Evolutionary conservation across 2,797 vertebrate species (phyloP), one percentile per base, ranked within the genome.

Genomic region (Peromyscus attwateri): DNA sequence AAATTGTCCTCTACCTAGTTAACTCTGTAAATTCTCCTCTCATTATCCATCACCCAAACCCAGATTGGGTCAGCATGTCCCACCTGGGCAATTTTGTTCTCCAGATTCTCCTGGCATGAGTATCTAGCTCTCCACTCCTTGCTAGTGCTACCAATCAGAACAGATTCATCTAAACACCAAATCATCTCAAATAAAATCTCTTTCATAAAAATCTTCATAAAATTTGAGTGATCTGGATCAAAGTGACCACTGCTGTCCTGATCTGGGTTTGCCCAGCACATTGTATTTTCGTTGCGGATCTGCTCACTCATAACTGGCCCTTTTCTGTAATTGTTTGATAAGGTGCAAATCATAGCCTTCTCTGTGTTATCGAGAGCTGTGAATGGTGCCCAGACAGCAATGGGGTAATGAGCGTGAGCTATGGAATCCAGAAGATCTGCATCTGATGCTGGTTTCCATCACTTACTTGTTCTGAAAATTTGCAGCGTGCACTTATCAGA

Each of bases 321-420:
- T 79, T 93, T 76, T 49, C 27, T 49, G 3, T 71, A 75, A 70
- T 1, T 68, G 62, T 40, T 49, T 87, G 16, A 46, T 19, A 11
- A 57, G n/a, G 43, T 19, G 10, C 37, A 55, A 52, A 66, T 34
- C 4, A 34, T 14, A 7, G 13, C 10, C 37, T 57, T 43, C 60
- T 91, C 6, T 23, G 0, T 13, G 13, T 2, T n/a, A 16, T 31
- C 3, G 27, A 43, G 25, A 29, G 17, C 0, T 0, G 3, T 1
- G 14, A n/a, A 85, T 3, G 8, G 25, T 57, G 2, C 7, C 37
- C 43, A 21, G 1, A 0, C 43, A 21, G 0, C 0, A 34, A 17
- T 2, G 10, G 14, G 16, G 19, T 55, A 43, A 79, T 34, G 3
- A 52, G 14, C 1, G 10, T 31, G 34, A 16, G 4, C 12, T 85